Evolutionary conservation across 1,140 invertebrate species (phyloP).

Genomic region (Lordiphosa stackelbergi): DNA sequence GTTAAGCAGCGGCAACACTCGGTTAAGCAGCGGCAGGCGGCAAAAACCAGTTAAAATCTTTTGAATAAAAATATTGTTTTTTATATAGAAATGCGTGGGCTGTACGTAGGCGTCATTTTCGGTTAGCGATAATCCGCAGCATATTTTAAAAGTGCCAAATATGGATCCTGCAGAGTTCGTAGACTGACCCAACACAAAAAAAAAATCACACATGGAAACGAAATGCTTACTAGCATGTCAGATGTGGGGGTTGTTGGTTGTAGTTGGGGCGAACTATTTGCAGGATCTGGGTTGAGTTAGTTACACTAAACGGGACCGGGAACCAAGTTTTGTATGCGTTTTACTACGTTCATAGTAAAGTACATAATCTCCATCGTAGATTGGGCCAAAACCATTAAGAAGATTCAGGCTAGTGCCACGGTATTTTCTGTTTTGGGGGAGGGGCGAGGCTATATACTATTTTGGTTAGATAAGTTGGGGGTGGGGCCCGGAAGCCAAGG

Average conservation of each 20-base stretch:
- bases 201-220: conserved; percentile 6
- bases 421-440: conserved; percentile 30
- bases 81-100: conserved; percentile 25
- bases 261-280: conserved; percentile 53
- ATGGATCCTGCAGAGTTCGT: conserved; percentile 66
- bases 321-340: conserved; percentile 49
- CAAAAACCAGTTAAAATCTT: conserved; percentile 6
- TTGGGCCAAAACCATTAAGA: conserved; percentile 77
- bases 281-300: conserved; percentile 15
- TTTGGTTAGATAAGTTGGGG: conserved; percentile 3
- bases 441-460: neutral
- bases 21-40: conserved; percentile 1
- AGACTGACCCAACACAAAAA: conserved; percentile 29
- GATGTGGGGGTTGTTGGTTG: conserved; percentile 21
- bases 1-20: too few relatives aligned
- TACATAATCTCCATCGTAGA: conserved; percentile 77
- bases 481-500: neutral
- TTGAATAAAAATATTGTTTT: conserved; percentile 7
- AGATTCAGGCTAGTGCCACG: conserved; percentile 74
- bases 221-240: conserved; percentile 34
- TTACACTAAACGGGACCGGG: neutral
- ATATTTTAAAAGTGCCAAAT: conserved; percentile 76
- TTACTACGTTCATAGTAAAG: conserved; percentile 77
- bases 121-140: conserved; percentile 76
- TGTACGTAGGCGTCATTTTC: conserved; percentile 42